These are phyloP conservation scores for Gavia stellata DNA, from an alignment of 2,113 vertebrate genomes.

Conservation along the genomic window DNA sequence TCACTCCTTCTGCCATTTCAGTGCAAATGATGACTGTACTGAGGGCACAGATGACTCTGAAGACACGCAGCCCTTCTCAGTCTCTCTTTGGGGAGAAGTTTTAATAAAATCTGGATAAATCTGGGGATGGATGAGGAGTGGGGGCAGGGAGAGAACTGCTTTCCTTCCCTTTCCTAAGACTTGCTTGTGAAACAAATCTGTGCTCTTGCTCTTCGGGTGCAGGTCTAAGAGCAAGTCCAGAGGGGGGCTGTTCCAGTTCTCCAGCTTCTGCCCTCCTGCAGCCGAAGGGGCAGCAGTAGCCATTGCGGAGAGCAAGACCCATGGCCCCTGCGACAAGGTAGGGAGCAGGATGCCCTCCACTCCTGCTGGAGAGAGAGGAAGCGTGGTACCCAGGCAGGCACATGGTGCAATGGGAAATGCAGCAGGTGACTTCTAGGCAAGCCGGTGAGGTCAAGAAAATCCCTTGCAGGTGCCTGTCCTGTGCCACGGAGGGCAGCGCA, in stretches of 20 bases:
- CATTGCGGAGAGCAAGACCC: not conserved
- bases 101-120: not conserved
- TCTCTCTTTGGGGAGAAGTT: not conserved
- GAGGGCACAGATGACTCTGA: not conserved
- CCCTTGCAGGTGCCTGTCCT: not conserved
- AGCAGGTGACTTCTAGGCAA: not conserved
- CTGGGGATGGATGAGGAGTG: not conserved
- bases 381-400: not conserved
- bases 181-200: not conserved
- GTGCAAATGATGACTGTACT: not conserved
- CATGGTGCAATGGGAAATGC: not conserved
- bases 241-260: not conserved
- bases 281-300: not conserved
- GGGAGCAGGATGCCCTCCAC: not conserved
- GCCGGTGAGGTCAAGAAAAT: not conserved
- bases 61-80: not conserved
- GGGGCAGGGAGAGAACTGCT: not conserved
- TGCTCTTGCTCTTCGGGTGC: not conserved
- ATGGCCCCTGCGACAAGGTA: rapidly evolving
- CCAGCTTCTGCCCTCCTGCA: not conserved
- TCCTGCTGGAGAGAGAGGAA: not conserved
- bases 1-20: not conserved
- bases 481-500: rapidly evolving
- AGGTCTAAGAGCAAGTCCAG: not conserved
- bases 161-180: not conserved